Conservation (phyloP, 1,140 invertebrate genomes). For the Polypedilum pembai region DNA sequence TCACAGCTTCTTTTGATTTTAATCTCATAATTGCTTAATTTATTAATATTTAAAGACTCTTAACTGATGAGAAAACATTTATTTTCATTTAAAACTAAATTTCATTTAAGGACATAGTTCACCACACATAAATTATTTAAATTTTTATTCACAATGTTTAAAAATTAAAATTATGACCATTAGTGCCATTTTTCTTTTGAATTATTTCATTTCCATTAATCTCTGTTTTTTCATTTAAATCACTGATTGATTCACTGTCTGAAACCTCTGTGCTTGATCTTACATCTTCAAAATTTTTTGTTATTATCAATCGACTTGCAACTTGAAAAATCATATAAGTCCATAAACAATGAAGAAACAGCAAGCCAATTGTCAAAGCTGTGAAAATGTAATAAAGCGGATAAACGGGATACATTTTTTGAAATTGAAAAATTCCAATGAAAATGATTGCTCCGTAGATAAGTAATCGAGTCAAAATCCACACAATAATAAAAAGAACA, state of each 20-base stretch:
- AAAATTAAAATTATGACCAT: too few relatives aligned
- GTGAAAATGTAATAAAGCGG: slow-evolving; percentile 96
- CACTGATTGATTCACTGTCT: slow-evolving; percentile 40
- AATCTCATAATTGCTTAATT: too few relatives aligned
- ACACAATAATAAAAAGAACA: slow-evolving; percentile 76
- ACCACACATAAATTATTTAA: too few relatives aligned
- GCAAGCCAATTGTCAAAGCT: slow-evolving; percentile 68
- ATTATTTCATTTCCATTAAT: not conserved
- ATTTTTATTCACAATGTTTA: too few relatives aligned
- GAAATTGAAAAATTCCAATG: slow-evolving; percentile 78
- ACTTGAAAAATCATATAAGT: slow-evolving; percentile 85
- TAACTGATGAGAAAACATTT: too few relatives aligned
- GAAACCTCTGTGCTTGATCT: slow-evolving; percentile 52
- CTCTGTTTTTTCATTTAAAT: not conserved
- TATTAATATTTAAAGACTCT: too few relatives aligned
- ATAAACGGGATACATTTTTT: slow-evolving; percentile 79
- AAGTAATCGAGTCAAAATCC: slow-evolving; percentile 78
- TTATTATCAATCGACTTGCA: slow-evolving; percentile 68
- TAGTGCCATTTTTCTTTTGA: too few relatives aligned
- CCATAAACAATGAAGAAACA: slow-evolving; percentile 89
- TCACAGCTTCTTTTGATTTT: too few relatives aligned
- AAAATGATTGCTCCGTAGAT: slow-evolving; percentile 62
- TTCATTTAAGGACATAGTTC: too few relatives aligned
- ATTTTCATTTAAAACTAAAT: too few relatives aligned
- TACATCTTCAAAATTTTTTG: slow-evolving; percentile 79